Evolutionary conservation across 2,888 invertebrate species (phyloP).

Genomic region (Thera britannica): DNA sequence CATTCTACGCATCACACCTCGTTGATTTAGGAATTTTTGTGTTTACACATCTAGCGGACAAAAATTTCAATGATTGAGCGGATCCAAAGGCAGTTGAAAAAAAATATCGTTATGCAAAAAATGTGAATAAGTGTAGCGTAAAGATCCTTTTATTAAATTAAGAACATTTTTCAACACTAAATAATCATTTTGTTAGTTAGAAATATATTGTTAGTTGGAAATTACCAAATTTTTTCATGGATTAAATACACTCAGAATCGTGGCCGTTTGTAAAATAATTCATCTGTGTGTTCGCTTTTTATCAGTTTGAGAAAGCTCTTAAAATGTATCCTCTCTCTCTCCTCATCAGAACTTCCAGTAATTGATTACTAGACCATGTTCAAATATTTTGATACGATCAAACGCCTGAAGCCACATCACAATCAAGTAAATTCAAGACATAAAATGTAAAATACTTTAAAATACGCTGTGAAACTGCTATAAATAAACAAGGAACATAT

Average conservation of each 20-base stretch:
- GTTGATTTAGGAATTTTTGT: conserved; percentile 42
- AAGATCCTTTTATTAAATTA: no score
- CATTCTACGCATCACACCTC: conserved; percentile 47
- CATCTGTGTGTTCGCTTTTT: background rate
- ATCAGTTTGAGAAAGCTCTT: conserved; percentile 6
- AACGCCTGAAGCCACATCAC: conserved; percentile 13
- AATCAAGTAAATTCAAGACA: conserved; percentile 17
- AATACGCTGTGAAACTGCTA: no score
- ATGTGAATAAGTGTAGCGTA: no score
- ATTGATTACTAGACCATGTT: conserved; percentile 31
- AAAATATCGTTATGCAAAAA: no score
- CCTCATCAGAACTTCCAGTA: conserved; percentile 31
- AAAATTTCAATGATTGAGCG: background rate
- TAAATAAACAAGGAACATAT: no score
- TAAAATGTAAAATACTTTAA: background rate
- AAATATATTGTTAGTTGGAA: no score
- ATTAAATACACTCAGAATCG: no score
- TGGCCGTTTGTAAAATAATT: background rate
- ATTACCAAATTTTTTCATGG: no score
- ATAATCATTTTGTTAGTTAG: no score
- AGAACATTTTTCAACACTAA: no score
- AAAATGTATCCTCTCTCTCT: conserved; percentile 3
- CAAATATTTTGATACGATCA: conserved; percentile 14
- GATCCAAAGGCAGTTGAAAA: background rate
- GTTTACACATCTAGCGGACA: conserved; percentile 27